Conservation (phyloP, 2,888 invertebrate genomes). For the Abscondita cerata region DNA sequence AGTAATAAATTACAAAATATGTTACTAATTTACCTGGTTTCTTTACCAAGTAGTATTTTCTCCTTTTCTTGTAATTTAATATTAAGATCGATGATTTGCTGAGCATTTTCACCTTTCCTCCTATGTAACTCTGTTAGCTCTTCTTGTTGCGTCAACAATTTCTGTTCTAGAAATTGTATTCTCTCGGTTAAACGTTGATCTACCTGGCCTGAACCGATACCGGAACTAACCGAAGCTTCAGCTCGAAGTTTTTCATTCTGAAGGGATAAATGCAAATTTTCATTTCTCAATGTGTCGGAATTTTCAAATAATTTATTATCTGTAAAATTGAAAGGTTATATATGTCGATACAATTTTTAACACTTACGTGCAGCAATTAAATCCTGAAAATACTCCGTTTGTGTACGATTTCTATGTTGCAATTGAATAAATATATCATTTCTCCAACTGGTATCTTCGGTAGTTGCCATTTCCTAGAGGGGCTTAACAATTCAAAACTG, state of each 20-base stretch:
- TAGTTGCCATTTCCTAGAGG: slow-evolving; percentile 35
- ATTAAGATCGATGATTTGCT: slow-evolving; percentile 91
- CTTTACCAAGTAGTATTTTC: slow-evolving; percentile 75
- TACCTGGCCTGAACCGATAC: slow-evolving; percentile 44
- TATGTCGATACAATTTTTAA: slow-evolving; percentile 30
- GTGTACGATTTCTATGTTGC: slow-evolving; percentile 75
- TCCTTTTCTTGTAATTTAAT: slow-evolving; percentile 84
- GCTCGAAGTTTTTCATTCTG: slow-evolving; percentile 82
- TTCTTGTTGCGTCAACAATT: slow-evolving; percentile 86
- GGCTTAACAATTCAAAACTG: neutral
- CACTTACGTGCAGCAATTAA: slow-evolving; percentile 82
- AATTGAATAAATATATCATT: slow-evolving; percentile 73
- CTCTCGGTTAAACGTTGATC: slow-evolving; percentile 57
- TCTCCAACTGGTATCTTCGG: slow-evolving; percentile 68
- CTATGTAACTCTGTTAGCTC: slow-evolving; percentile 90
- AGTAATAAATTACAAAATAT: neutral
- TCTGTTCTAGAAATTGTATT: slow-evolving; percentile 82
- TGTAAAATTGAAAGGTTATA: slow-evolving; percentile 55
- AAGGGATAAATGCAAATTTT: slow-evolving; percentile 85
- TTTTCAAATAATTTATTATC: slow-evolving; percentile 89
- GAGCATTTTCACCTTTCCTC: slow-evolving; percentile 90
- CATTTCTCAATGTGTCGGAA: slow-evolving; percentile 78
- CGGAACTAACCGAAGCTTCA: slow-evolving; percentile 59
- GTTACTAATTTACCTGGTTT: slow-evolving; percentile 65
- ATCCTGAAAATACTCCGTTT: slow-evolving; percentile 79